These are phyloP conservation scores for Eupleurogrammus muticus DNA, from an alignment of 2,797 vertebrate species.

Conservation along the genomic window DNA sequence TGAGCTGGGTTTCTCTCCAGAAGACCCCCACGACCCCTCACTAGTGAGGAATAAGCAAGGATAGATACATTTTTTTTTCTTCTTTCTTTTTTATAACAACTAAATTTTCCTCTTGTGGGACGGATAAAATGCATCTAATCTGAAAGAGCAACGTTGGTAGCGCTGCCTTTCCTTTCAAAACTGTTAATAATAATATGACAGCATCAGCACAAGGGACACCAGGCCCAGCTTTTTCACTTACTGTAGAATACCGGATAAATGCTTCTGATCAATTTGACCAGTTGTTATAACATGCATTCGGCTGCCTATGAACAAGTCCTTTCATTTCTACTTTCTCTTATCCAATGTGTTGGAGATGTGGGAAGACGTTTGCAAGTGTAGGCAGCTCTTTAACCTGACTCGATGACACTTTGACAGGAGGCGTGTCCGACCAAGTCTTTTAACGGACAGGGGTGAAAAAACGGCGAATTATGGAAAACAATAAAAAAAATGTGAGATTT, in stretches of 20 bases:
- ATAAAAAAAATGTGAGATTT: not conserved
- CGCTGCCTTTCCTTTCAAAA: too few relatives aligned
- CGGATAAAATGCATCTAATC: too few relatives aligned
- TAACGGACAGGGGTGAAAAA: constrained; percentile 8
- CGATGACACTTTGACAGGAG: constrained; percentile 42
- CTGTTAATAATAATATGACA: not conserved
- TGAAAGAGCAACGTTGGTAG: too few relatives aligned
- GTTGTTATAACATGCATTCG: not conserved
- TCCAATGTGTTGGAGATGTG: not conserved
- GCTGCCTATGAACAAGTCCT: not conserved
- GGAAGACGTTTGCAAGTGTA: constrained; percentile 21
- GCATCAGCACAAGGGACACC: not conserved
- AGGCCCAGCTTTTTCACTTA: not conserved
- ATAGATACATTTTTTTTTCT: too few relatives aligned
- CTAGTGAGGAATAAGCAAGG: too few relatives aligned
- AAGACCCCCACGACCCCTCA: too few relatives aligned
- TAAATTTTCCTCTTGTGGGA: too few relatives aligned
- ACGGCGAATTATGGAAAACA: not conserved
- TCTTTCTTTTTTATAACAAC: too few relatives aligned
- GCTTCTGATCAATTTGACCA: too few relatives aligned
- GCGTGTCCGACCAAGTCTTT: constrained; percentile 21
- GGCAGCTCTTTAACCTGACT: constrained; percentile 20
- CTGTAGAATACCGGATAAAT: not conserved
- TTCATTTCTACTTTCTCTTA: not conserved
- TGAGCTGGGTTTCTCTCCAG: too few relatives aligned